Base-by-base conservation (phyloP, 1,140 invertebrate species). In the Drosophila simulans region DNA sequence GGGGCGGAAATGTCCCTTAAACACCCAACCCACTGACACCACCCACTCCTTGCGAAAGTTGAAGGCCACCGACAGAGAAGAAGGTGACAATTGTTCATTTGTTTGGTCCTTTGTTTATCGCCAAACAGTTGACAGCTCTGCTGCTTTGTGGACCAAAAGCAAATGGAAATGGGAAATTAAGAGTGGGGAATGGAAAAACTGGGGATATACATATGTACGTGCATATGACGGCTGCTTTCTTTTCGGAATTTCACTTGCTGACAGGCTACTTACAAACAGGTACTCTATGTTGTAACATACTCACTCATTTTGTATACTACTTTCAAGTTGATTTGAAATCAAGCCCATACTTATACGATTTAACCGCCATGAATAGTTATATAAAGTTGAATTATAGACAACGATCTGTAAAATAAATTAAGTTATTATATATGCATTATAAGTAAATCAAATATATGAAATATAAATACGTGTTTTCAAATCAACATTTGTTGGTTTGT, bases 71-170 rank as follows among this genome's bases (percentile, higher is more conserved):
- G 35, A 12, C 37, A 52, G 15, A 62, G 31, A 64, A 68, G 70
- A 64, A 68, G 70, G 68, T 73, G 70, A 74, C 68, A 73, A 73
- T 73, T 73, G 57, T 71, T 71, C 65, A 71, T 70, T 71, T 71
- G 52, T 66, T 66, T 45, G 46, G 62, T 45, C 65, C 65, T 68
- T 68, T 69, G 65, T 55, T 69, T 66, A 51, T 55, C 48, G 40
- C 59, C 48, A 25, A 66, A 48, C 65, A 66, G 60, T 15, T 66
- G 65, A 68, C 65, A 66, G 48, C 35, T 25, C 31, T 2, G 13
- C 12, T 5, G 60, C 60, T 46, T 65, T 54, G 60, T 45, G 45
- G 25, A 27, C 43, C 17, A 27, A 10, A 42, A 17, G 40, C 40
- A 15, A 57, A 37, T 59, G 22, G 35, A 25, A 12, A 31, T 31